Base-by-base conservation (phyloP, 2,113 vertebrate species). In the Dicrurus megarhynchus region DNA sequence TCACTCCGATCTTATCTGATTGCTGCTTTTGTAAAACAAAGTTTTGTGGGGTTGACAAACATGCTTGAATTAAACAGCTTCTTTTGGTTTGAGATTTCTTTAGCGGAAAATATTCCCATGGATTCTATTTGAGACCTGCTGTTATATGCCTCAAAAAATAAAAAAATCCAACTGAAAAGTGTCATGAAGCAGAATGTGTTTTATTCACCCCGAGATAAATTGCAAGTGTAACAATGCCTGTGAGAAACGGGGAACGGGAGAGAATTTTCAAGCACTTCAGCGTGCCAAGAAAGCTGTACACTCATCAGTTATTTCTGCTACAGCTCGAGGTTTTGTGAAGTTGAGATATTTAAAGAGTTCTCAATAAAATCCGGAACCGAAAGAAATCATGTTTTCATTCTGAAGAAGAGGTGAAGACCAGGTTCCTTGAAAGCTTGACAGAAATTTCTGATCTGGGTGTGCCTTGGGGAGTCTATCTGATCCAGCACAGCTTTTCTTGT, bases 21-120 rank as follows among this genome's bases (percentile, higher is more conserved):
- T 86, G 77, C 35, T 93, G 64, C 71, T 77, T 92, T 90, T 69
- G 71, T 86, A 82, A 87, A 87, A 67, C 78, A 74, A 78, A 91
- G 50, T 69, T 95, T 65, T 77, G 67, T 68, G 52, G 57, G 8
- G 59, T 73, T 97, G 88, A 92, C 82, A 93, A 94, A 77, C 56
- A 55, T 1, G 11, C 84, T 94, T 84, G 68, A 71, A 76, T 89
- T 63, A 52, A 87, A 90, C 37, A 73, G 32, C 23, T 82, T 71
- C 65, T 68, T 75, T 74, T n/a, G 26, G 32, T 76, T 80, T 73
- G 85, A 80, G 57, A 46, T 90, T 85, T 94, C 90, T 80, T 74
- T 30, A 49, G 52, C 50, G 57, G 35, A 85, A 84, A 92, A 70
- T 57, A 70, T 21, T 68, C 81, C 60, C 46, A 27, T 60, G 61